Conservation (phyloP, 2,797 vertebrate genomes). For the Tenualosa thibaudeaui region DNA sequence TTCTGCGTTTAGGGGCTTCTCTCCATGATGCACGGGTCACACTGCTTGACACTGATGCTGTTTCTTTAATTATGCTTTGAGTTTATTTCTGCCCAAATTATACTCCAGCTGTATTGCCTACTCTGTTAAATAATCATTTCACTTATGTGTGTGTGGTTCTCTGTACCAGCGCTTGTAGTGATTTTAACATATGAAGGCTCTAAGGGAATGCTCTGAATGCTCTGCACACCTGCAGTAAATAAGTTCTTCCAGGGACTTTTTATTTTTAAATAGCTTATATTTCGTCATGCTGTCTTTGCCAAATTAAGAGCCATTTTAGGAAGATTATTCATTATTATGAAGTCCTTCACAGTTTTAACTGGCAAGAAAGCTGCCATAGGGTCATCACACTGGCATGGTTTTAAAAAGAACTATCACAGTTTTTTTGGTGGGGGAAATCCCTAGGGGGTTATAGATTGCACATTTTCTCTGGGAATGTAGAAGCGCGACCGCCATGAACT, state of each 20-base stretch:
- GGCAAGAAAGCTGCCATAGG: neutral
- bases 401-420: neutral
- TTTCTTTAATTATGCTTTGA: neutral
- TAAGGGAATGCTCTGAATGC: no score
- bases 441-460: conserved; percentile 19
- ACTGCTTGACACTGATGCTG: neutral
- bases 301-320: neutral
- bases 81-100: neutral
- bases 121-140: neutral
- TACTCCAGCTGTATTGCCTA: neutral
- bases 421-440: neutral
- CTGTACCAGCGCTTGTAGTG: neutral
- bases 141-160: neutral
- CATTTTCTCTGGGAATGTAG: conserved; percentile 15
- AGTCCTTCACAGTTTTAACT: neutral
- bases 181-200: neutral
- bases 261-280: neutral
- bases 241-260: neutral
- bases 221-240: neutral
- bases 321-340: neutral
- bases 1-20: neutral
- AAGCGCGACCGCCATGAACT: conserved; percentile 3
- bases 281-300: neutral
- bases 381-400: neutral
- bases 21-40: neutral